These are phyloP conservation scores for Struthio camelus DNA, from an alignment of 2,113 vertebrate genomes.

Conservation along the genomic window DNA sequence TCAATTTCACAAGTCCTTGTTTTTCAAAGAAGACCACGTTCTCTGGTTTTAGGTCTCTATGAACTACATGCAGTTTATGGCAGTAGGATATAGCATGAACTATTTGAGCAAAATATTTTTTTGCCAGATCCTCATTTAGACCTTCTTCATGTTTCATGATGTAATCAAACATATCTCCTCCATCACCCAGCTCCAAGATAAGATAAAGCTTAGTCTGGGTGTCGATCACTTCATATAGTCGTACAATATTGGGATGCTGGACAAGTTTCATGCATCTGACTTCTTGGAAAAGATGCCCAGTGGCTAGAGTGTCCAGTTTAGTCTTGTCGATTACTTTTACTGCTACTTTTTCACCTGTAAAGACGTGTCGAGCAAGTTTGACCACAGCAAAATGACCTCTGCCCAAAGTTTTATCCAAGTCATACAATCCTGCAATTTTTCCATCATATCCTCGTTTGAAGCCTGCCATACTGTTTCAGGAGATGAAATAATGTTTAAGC, in stretches of 20 bases:
- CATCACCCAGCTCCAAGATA: conserved; percentile 95
- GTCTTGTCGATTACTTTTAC: conserved; percentile 99
- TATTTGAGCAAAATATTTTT: conserved; percentile 98
- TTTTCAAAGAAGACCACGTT: conserved; percentile 99
- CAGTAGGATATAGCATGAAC: conserved; percentile 99
- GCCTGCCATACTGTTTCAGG: conserved; percentile 88
- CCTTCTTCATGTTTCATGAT: conserved; percentile 99
- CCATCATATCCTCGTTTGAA: conserved; percentile 97
- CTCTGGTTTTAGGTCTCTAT: conserved; percentile 96
- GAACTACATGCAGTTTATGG: conserved; percentile 96
- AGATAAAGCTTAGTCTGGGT: conserved; percentile 98
- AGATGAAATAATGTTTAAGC: conserved; percentile 37
- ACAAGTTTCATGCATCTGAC: conserved; percentile 99
- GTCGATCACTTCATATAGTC: conserved; percentile 97
- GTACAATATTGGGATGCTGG: conserved; percentile 97
- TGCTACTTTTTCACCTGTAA: conserved; percentile 97
- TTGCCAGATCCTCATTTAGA: conserved; percentile 94
- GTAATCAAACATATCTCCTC: conserved; percentile 98
- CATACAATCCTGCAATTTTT: conserved; percentile 96
- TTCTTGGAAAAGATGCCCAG: conserved; percentile 97
- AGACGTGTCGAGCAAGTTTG: conserved; percentile 96
- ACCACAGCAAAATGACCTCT: conserved; percentile 97
- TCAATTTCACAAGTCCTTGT: conserved; percentile 97
- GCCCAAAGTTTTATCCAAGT: conserved; percentile 97
- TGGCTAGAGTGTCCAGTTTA: conserved; percentile 93